A percentile compares a stretch with the other conserved stretches of the same genome.
These are phyloP conservation scores for Pangasius mekongensis DNA, from an alignment of 2,797 vertebrate species.

Conservation along the genomic window DNA sequence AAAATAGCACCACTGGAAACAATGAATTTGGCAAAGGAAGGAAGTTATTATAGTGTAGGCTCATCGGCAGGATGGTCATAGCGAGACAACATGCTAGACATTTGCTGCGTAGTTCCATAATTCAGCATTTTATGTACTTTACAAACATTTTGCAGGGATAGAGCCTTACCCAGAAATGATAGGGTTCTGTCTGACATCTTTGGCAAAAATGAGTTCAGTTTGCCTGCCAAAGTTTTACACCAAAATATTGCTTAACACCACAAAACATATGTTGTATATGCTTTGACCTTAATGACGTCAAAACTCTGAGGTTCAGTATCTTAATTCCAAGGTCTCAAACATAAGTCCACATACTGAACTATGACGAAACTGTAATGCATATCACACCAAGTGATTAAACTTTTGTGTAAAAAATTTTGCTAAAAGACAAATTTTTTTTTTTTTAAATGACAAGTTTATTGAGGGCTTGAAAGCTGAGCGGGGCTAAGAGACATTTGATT, in stretches of 20 bases:
- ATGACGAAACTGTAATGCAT: not conserved
- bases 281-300: too few species aligned
- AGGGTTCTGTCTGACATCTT: not conserved
- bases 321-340: not conserved
- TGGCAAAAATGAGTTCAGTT: too few species aligned
- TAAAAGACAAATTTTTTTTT: not conserved
- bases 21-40: slow-evolving; percentile 72
- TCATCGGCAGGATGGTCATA: slow-evolving; percentile 59
- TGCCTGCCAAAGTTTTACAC: too few species aligned
- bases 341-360: not conserved
- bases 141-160: not conserved
- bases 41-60: slow-evolving; percentile 74
- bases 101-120: slow-evolving; percentile 1
- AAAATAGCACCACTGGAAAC: slow-evolving; percentile 77
- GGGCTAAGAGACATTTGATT: too few species aligned
- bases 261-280: not conserved
- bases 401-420: not conserved
- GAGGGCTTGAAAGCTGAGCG: too few species aligned
- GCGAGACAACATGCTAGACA: slow-evolving; percentile 60
- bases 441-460: too few species aligned
- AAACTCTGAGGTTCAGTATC: too few species aligned
- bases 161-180: too few species aligned
- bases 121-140: not conserved
- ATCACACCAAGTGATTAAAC: not conserved
- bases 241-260: not conserved